Conservation (phyloP, 2,888 invertebrate genomes). For the Oasisia sp. region DNA sequence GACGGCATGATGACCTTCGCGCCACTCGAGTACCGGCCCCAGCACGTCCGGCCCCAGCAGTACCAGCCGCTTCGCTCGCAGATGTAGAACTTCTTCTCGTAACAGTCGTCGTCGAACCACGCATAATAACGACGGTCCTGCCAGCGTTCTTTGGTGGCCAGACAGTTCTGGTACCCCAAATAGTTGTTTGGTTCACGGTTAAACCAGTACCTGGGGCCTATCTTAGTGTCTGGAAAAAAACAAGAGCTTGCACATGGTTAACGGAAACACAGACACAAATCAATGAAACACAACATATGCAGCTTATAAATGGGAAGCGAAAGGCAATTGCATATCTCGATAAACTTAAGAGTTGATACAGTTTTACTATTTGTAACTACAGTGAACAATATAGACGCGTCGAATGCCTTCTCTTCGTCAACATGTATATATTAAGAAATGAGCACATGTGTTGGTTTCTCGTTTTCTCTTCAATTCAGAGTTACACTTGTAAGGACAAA, state of each 20-base stretch:
- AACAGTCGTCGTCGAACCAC: slow-evolving; percentile 11
- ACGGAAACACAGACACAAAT: not conserved
- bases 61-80: not conserved
- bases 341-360: no score
- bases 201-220: not conserved
- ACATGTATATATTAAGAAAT: no score
- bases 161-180: not conserved
- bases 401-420: no score
- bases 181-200: not conserved
- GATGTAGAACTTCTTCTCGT: slow-evolving; percentile 3
- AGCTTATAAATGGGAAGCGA: no score
- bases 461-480: no score
- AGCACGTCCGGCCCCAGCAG: not conserved
- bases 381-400: no score
- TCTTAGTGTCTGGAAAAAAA: not conserved
- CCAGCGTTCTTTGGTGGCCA: not conserved
- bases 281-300: no score
- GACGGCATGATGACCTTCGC: not conserved
- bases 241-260: not conserved
- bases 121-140: not conserved
- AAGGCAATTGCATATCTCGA: no score
- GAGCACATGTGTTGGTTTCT: no score
- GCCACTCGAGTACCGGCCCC: not conserved
- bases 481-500: no score
- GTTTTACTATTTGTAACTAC: no score